Conservation (phyloP, 35 echinoderm and acorn worm species). For the Lytechinus variegatus region DNA sequence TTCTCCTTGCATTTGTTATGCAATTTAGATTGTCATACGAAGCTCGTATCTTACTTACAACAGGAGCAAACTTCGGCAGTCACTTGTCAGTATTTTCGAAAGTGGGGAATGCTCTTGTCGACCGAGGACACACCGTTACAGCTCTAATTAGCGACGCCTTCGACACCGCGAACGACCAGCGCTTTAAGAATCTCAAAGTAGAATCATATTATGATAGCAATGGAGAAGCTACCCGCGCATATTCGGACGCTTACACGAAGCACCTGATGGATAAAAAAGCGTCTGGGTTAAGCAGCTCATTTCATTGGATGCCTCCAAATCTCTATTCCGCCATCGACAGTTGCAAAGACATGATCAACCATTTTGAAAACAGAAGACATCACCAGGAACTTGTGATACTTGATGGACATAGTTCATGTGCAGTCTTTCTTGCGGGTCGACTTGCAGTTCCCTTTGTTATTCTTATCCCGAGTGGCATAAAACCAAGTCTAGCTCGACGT, state of each 20-base stretch:
- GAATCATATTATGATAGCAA: neutral
- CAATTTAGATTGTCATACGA: neutral
- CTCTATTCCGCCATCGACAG: neutral
- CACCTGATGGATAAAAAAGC: neutral
- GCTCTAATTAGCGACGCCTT: slow-evolving; percentile 34
- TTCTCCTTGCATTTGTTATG: neutral
- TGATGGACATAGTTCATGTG: slow-evolving; percentile 10
- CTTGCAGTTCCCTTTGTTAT: slow-evolving; percentile 5
- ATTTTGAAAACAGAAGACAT: neutral
- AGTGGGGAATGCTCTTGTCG: neutral
- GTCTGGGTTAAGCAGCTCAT: neutral
- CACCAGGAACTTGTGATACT: neutral
- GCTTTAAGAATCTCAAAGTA: neutral
- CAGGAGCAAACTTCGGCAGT: slow-evolving; percentile 25
- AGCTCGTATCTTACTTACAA: slow-evolving; percentile 12
- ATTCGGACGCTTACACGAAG: neutral
- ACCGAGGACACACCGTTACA: slow-evolving; percentile 21
- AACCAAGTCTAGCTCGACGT: slow-evolving; percentile 28
- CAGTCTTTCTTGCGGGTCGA: neutral
- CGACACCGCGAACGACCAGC: slow-evolving; percentile 6
- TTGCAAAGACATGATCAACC: slow-evolving; percentile 37
- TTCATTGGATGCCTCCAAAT: neutral
- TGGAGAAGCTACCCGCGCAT: neutral
- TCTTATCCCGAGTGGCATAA: slow-evolving; percentile 16
- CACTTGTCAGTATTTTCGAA: slow-evolving; percentile 29